Conservation (phyloP, 2,113 vertebrate genomes). For the Forbesichthys papilliferus region DNA sequence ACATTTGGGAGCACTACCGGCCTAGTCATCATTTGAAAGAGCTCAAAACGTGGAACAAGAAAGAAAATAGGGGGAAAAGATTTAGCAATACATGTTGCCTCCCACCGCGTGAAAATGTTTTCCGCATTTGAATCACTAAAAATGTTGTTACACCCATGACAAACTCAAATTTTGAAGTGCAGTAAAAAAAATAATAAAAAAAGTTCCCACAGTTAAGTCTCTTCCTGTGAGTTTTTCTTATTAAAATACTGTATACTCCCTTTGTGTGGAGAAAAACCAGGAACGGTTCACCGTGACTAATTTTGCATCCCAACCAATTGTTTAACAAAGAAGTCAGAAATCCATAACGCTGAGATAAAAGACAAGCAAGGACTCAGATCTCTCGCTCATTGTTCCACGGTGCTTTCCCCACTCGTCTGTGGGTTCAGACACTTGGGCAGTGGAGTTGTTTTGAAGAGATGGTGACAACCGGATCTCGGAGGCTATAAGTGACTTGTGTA, state of each 20-base stretch:
- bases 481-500: conserved; percentile 44
- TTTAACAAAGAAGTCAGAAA: not conserved
- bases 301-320: not conserved
- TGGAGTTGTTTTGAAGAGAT: conserved; percentile 40
- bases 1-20: conserved; percentile 5
- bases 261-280: not conserved
- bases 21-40: conserved; percentile 11
- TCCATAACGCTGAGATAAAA: not conserved
- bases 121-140: not conserved
- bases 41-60: not conserved
- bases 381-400: not conserved
- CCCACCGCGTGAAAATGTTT: not conserved
- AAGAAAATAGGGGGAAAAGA: not conserved
- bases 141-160: not conserved
- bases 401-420: not conserved
- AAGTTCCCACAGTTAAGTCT: not conserved
- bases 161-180: not conserved
- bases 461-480: conserved; percentile 27
- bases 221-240: not conserved
- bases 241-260: not conserved
- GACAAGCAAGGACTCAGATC: not conserved
- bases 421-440: not conserved
- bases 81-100: not conserved
- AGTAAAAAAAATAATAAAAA: not conserved
- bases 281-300: not conserved